Base-by-base conservation (phyloP, 2,797 vertebrate genomes). In the Pristis pectinata region DNA sequence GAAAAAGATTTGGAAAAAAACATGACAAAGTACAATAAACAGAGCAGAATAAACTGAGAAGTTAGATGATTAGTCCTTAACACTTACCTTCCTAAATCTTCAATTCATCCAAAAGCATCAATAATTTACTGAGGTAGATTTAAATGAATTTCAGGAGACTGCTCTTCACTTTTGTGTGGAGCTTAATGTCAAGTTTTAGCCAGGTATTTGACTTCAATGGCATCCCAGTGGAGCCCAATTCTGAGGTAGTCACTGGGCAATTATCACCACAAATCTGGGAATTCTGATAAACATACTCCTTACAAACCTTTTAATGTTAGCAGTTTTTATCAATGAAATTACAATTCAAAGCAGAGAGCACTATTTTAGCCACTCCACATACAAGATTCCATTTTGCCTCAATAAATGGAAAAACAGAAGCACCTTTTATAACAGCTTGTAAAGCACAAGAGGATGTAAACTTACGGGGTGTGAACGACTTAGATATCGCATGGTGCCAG, bases 381-480 rank as follows among this genome's bases (percentile, higher is more conserved):
- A 59, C 13, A 24, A 91, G 59, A 64, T 91, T 34, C 59, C 59
- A 91, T 67, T 91, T 61, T n/a, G 49, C 41, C 13, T 93, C 91
- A 93, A 85, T 70, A 67, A 70, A n/a, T 19, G 11, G 44, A 7
- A 94, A 91, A 76, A 76, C 10, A 30, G 74, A n/a, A 76, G 74
- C 70, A 76, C 17, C 41, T 49, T 76, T 34, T n/a, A 49, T 30
- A 13, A 93, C 37, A 74, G 41, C 92, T 74, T 9, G 8, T 24
- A 93, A 93, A 44, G 37, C 27, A 24, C 53, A 96, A 96, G 95
- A 95, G 96, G 95, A 95, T 96, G 95, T 87, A 94, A 96, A 99
- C 99, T 99, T 99, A 99, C 99, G 83, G 98, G 98, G 96, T 98
- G 98, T 95, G 98, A 99, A 94, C 98, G 98, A 97, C 98, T 99